Base-by-base conservation (phyloP, 64 coral and sea anemone species). In the Montipora foliosa region DNA sequence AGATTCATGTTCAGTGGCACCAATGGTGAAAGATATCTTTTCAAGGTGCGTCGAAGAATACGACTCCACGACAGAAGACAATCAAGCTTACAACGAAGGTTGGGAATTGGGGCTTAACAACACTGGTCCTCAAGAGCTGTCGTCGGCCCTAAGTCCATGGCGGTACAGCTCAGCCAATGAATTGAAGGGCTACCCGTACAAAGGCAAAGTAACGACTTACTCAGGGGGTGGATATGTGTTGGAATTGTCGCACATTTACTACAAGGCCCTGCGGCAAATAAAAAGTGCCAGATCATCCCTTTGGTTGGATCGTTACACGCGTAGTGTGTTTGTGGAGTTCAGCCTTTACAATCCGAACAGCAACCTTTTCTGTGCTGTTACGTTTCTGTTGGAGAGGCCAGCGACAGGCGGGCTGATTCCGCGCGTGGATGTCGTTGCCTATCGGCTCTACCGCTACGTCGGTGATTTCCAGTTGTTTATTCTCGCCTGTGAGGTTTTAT, bases 381-480 rank as follows among this genome's bases (percentile, higher is more conserved):
- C 92, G 9, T 79, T 96, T 24, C 61, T 99, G 11, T 79, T 94
- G 58, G 98, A 99, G 70, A 49, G 77, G 2, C 80, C 88, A 8
- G 89, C 95, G 8, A 90, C 95, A 3, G 98, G 98, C 24, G 95
- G 95, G 4, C 77, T 99, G 24, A 49, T 91, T 37, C 83, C 88
- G 6, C 82, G 72, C 17, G 71, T 84, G 3, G 76, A 94, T 11
- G 72, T 99, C 49, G 78, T 99, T 22, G 83, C 98, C 3, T 94
- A 92, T 47, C 89, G 98, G 14, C 90, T 99, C 12, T 99, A 92
- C 75, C 79, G 87, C 55, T 96, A 96, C 45, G 86, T 96, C 6
- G 98, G 98, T 24, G 95, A 99, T 90, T 99, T 99, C 37, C 98
- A 99, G 52, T 21, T 96, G 1, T 96, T 99, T 49, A 80, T 96